Base-by-base conservation (phyloP, 1,140 invertebrate genomes). In the Cardiocondyla obscurior region DNA sequence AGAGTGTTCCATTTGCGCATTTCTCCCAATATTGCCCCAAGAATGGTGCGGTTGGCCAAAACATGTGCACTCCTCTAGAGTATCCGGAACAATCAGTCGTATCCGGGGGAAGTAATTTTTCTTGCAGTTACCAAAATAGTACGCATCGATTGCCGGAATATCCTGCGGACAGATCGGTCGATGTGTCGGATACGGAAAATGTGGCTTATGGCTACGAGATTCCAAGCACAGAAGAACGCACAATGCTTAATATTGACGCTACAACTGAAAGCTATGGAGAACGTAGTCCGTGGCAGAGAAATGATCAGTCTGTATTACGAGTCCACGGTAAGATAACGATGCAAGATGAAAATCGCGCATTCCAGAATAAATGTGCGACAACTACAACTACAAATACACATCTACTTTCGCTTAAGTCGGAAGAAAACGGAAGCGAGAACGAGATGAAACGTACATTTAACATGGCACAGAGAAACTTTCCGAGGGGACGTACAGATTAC, bases 21-120 rank as follows among this genome's bases (percentile, higher is more conserved):
- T 91, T 84, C 6, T 73, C 88, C 3, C 82, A 84, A 5, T 89
- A 91, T 42, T 91, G 85, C 36, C 33, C 74, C 0, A 1, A 76
- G n/a, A 83, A 79, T 12, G 84, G 62, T 8, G 25, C 85, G 6
- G 55, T 77, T 3, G 72, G 85, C 8, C 83, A 82, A 25, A 85
- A 86, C 0, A 36, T 88, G 19, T 90, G 90, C 25, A 22, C 88
- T 19, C 85, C 87, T 46, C 72, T 83, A 25, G 67, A 65, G 2
- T 88, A 87, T 46, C 86, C 73, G 33, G 83, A 85, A 4, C 39
- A 70, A 4, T 7, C 67, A 4, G 28, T 77, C 25, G 55, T 83
- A 10, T 30, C 83, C 1, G 60, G 49, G 3, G 64, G 81, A 10
- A 30, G 70, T 8, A 57, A 25, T 16, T 88, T 87, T 16, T 28